Percentiles rank a stretch among this genome's conserved stretches.
Conservation (phyloP, 2,797 vertebrate genomes). For the Calcarius lapponicus region DNA sequence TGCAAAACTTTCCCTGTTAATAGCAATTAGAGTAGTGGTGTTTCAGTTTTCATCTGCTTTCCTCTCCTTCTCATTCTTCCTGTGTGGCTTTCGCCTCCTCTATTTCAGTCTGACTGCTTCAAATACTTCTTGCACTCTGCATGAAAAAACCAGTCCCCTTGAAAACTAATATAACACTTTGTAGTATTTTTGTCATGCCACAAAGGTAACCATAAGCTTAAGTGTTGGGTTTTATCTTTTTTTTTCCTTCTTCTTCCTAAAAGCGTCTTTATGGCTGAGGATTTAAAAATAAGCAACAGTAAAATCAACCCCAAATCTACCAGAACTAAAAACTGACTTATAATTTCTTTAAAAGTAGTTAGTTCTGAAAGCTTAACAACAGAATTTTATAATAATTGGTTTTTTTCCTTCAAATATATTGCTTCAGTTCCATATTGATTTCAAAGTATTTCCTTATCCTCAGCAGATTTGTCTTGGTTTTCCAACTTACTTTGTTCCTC, state of each 20-base stretch:
- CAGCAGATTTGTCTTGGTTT: neutral
- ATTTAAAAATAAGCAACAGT: neutral
- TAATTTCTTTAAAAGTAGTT: neutral
- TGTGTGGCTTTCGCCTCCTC: neutral
- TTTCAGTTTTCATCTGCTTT: constrained; percentile 29
- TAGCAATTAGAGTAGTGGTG: neutral
- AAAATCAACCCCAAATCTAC: neutral
- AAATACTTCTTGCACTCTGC: neutral
- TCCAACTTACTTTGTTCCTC: neutral
- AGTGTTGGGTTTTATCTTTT: neutral
- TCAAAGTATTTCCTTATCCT: neutral
- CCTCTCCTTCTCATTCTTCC: neutral
- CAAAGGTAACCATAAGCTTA: fast-evolving
- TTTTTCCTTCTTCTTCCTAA: neutral
- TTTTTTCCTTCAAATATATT: neutral
- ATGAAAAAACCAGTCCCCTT: neutral
- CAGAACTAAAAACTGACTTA: neutral
- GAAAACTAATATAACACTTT: neutral
- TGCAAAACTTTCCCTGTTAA: neutral
- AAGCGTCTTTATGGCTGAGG: neutral
- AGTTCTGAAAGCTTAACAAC: neutral
- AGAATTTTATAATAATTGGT: neutral
- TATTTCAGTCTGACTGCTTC: neutral
- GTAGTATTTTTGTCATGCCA: neutral
- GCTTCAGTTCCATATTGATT: neutral